Base-by-base conservation (phyloP, 2,113 vertebrate species). In the Campylomormyrus tamandua region DNA sequence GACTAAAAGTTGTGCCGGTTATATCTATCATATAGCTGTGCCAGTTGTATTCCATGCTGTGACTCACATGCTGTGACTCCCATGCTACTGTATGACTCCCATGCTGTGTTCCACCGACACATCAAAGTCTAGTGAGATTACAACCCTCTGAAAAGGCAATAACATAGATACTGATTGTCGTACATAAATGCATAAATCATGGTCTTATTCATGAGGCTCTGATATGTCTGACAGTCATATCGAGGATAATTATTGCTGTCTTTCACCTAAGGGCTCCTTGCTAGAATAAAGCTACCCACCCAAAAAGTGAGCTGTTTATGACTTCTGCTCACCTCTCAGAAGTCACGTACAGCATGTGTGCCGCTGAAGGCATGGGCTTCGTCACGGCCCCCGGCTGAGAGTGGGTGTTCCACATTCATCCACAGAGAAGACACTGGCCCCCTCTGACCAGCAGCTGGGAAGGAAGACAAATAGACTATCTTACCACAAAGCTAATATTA, bases 401-500 rank as follows among this genome's bases (percentile, higher is more conserved):
- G 39, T 9, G n/a, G 24, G n/a, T 35, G 46, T 46, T 46, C 2
- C 45, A 48, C 27, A 5, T 48, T 77, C 46, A 39, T 77, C 21
- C 70, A 39, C 31, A 8, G 15, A 80, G 35, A 42, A 80, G 35
- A 80, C 74, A 80, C 74, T 19, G 21, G 11, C 48, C n/a, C 83
- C 49, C 49, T 49, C 52, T 3, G 11, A 77, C 53, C 13, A 5
- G 7, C n/a, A 77, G 77, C 48, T 19, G 66, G n/a, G 9, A 42
- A 31, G 3, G 27, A 45, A 39, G 85, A 90, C 90, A 83, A 77
- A 90, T 90, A 90, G 90, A 90, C 27, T 53, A 10, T 15, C 80
- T 83, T 88, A 88, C n/a, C 53, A 7, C 86, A 90, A 90, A n/a
- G 49, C 87, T 90, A 50, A 52, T 62, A 88, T 90, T 88, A 88